phyloP scores from a whole-genome alignment of 1,140 invertebrate genomes.

The Colletes latitarsis region DNA sequence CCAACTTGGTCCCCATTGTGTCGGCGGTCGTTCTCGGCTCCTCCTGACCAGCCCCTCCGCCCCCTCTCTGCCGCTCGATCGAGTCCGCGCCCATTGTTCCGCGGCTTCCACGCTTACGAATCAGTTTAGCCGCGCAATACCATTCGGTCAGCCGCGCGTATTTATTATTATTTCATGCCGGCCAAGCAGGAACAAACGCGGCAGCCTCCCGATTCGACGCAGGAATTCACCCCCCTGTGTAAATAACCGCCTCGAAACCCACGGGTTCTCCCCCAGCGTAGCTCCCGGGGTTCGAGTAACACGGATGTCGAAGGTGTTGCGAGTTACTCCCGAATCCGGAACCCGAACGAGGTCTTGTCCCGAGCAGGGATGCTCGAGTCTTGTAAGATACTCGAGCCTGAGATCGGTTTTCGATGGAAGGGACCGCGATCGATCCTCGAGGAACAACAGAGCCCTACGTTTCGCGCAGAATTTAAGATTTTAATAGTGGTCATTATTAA shows the following conservation, averaged over 20 bases:
- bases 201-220: conserved; percentile 27
- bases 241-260: conserved; percentile 5
- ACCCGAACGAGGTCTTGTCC: neutral
- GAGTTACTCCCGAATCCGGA: neutral
- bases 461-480: too few species aligned
- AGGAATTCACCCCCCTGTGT: conserved; percentile 44
- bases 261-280: neutral
- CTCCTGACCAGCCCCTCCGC: conserved; percentile 20
- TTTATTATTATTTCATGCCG: conserved; percentile 65
- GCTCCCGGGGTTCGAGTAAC: neutral
- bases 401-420: too few species aligned
- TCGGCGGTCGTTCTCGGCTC: conserved; percentile 65
- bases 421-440: too few species aligned
- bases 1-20: conserved; percentile 80
- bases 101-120: conserved; percentile 80
- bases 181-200: conserved; percentile 25
- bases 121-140: conserved; percentile 69
- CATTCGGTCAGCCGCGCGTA: conserved; percentile 62
- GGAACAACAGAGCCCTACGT: too few species aligned
- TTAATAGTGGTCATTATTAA: too few species aligned
- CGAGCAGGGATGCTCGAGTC: too few species aligned
- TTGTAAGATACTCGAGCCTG: too few species aligned
- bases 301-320: conserved; percentile 1
- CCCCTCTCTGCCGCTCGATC: conserved; percentile 29
- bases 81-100: conserved; percentile 73